Conservation (phyloP, 2,797 vertebrate genomes). For the Pangasius mekongensis region DNA sequence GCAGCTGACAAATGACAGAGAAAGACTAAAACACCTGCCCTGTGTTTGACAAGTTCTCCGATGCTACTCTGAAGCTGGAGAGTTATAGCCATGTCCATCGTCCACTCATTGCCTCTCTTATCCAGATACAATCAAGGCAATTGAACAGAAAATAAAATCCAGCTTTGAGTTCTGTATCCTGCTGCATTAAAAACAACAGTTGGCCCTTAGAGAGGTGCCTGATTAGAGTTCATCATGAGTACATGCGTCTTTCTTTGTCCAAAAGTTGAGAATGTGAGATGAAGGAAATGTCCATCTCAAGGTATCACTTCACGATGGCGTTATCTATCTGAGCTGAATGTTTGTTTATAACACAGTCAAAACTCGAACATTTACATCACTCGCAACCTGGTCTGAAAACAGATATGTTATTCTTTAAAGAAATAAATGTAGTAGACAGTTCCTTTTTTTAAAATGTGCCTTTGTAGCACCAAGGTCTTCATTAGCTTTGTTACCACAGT, state of each 20-base stretch:
- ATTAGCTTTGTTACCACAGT: background rate
- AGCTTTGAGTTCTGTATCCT: conserved; percentile 57
- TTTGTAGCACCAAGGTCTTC: background rate
- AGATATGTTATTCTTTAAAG: conserved; percentile 6
- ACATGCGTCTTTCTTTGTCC: conserved; percentile 27
- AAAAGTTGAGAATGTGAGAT: conserved; percentile 47
- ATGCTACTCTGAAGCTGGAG: background rate
- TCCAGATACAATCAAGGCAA: conserved; percentile 61
- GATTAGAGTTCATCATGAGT: conserved; percentile 56
- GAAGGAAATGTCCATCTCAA: conserved; percentile 9
- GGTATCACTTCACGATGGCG: conserved; percentile 14
- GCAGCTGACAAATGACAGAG: conserved; percentile 37
- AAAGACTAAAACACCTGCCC: conserved; percentile 43
- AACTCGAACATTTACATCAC: conserved; percentile 2
- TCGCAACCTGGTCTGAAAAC: background rate
- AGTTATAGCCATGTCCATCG: conserved; percentile 44
- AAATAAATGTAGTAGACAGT: background rate
- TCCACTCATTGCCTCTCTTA: conserved; percentile 54
- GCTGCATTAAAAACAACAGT: conserved; percentile 39
- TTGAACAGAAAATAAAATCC: conserved; percentile 67
- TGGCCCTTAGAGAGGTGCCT: conserved; percentile 37
- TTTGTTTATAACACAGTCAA: background rate
- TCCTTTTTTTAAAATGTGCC: background rate
- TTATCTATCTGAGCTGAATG: conserved; percentile 20
- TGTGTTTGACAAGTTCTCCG: conserved; percentile 31